Conservation (phyloP, 2,113 vertebrate genomes). For the Xenus cinereus region DNA sequence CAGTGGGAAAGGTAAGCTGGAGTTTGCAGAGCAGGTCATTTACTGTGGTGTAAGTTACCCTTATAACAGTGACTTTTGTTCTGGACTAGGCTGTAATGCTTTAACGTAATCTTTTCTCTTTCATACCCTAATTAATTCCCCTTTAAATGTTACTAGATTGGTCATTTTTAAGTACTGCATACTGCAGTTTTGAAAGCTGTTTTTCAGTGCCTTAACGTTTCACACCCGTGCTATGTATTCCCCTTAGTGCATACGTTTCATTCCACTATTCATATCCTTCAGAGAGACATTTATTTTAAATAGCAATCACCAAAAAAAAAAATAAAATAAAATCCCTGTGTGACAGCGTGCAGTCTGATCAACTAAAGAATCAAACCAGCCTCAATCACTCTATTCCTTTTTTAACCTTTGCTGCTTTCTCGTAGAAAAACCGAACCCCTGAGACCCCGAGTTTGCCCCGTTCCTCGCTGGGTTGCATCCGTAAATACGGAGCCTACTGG, state of each 20-base stretch:
- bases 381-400: background rate
- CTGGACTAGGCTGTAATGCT: background rate
- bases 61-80: background rate
- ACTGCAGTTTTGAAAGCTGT: background rate
- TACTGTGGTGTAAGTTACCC: background rate
- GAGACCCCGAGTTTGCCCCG: background rate
- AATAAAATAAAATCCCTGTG: background rate
- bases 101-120: background rate
- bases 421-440: background rate
- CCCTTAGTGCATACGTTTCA: background rate
- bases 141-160: background rate
- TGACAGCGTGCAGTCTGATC: background rate
- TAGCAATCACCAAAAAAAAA: background rate
- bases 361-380: background rate
- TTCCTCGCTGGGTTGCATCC: background rate
- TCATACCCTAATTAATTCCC: background rate
- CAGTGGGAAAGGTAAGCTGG: background rate
- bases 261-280: background rate
- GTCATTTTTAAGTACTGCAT: background rate
- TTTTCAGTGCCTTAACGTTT: background rate
- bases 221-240: background rate
- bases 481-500: rapidly evolving
- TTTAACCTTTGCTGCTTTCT: background rate
- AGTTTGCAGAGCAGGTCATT: background rate
- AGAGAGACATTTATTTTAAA: background rate